Evolutionary conservation across 1,140 invertebrate genomes (phyloP).

Genomic region (Ladona fulva): DNA sequence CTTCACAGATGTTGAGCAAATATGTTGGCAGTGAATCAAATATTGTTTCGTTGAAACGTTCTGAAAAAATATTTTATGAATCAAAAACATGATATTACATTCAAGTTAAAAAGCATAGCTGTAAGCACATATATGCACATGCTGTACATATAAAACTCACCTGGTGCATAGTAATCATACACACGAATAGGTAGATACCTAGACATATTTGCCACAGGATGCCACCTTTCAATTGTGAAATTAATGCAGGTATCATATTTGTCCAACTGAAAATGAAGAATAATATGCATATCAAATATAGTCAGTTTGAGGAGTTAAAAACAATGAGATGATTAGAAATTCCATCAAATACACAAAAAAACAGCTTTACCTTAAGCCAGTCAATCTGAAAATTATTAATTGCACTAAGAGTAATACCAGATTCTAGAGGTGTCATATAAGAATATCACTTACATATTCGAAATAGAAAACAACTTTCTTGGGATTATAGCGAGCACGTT

Average conservation of each 20-base stretch:
- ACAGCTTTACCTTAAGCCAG: too few species aligned
- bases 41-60: constrained; percentile 88
- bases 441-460: constrained; percentile 64
- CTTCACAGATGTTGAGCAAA: constrained; percentile 88
- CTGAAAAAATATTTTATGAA: constrained; percentile 44
- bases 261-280: constrained; percentile 52
- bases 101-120: too few species aligned
- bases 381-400: too few species aligned
- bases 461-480: constrained; percentile 90
- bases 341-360: not conserved
- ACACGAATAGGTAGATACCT: constrained; percentile 80
- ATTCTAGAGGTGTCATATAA: too few species aligned
- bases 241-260: constrained; percentile 76
- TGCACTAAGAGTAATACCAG: too few species aligned
- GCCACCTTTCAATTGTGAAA: constrained; percentile 89
- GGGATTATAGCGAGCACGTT: constrained; percentile 71
- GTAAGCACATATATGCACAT: too few species aligned
- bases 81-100: too few species aligned
- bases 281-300: constrained; percentile 1
- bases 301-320: not conserved
- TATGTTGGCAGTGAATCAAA: constrained; percentile 84
- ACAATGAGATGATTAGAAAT: not conserved
- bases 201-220: constrained; percentile 93
- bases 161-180: constrained; percentile 94
- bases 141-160: constrained; percentile 45